phyloP scores from a whole-genome alignment of 2,113 vertebrate genomes.

The Sinocyclocheilus anshuiensis region DNA sequence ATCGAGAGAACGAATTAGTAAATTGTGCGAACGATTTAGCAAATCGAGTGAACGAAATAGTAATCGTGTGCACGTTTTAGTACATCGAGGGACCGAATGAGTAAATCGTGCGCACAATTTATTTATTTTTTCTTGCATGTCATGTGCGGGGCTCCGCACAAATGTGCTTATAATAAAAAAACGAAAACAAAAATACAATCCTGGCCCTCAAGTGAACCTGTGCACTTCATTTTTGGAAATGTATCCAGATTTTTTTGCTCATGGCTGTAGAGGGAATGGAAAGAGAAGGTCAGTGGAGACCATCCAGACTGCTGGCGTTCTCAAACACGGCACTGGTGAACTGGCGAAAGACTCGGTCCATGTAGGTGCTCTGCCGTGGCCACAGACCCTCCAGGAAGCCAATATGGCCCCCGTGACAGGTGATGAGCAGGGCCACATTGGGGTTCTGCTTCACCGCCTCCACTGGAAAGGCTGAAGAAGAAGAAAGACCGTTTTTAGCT shows the following conservation, averaged over 20 bases:
- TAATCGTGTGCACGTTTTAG: too few relatives aligned
- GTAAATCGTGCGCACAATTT: too few relatives aligned
- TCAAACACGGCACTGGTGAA: constrained; percentile 92
- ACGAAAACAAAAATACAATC: neutral
- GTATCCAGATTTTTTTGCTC: constrained; percentile 61
- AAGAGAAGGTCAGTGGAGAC: constrained; percentile 63
- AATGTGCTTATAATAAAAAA: neutral
- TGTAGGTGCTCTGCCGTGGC: constrained; percentile 94
- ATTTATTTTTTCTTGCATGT: too few relatives aligned
- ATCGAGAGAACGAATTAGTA: too few relatives aligned
- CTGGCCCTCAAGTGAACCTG: constrained; percentile 18
- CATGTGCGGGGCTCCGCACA: too few relatives aligned
- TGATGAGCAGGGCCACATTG: constrained; percentile 93
- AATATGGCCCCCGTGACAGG: constrained; percentile 93
- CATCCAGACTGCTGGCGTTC: constrained; percentile 80
- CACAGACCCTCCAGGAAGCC: constrained; percentile 97
- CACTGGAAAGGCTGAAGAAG: constrained; percentile 86
- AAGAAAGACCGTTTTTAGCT: too few relatives aligned
- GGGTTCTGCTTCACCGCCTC: constrained; percentile 95
- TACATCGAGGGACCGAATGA: too few relatives aligned
- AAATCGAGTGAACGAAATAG: too few relatives aligned
- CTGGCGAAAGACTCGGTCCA: constrained; percentile 98
- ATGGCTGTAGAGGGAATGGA: constrained; percentile 53
- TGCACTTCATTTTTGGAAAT: constrained; percentile 49
- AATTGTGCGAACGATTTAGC: too few relatives aligned